A percentile compares a stretch with the other conserved stretches of the same genome.
Evolutionary conservation across 1,140 invertebrate genomes (phyloP).

Genomic region (Macrosteles quadrilineatus): DNA sequence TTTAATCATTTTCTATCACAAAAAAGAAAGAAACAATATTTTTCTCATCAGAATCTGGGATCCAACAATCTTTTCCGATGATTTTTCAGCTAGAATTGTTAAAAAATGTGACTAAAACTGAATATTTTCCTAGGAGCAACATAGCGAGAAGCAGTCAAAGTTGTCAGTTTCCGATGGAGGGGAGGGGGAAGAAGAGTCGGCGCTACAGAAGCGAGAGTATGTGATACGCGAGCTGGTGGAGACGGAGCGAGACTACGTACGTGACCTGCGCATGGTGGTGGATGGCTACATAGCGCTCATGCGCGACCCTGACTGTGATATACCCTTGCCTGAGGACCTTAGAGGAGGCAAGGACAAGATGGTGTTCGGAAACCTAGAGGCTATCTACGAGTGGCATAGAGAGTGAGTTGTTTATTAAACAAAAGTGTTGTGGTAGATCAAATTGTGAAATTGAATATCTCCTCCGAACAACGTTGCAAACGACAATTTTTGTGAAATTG

Average conservation of each 20-base stretch:
- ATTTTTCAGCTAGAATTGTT: no score
- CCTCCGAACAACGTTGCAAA: no score
- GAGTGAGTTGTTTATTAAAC: slow-evolving; percentile 87
- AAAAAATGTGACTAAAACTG: not conserved
- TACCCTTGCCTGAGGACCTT: slow-evolving; percentile 86
- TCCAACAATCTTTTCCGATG: no score
- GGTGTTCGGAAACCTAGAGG: slow-evolving; percentile 97
- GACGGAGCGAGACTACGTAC: slow-evolving; percentile 94
- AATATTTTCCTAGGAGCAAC: slow-evolving; percentile 55
- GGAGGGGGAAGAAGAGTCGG: slow-evolving; percentile 39
- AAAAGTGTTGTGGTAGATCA: no score
- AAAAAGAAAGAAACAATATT: no score
- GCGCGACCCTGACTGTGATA: slow-evolving; percentile 68
- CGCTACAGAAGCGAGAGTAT: slow-evolving; percentile 66
- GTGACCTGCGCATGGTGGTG: slow-evolving; percentile 81
- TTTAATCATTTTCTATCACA: no score
- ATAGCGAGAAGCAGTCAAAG: slow-evolving; percentile 58
- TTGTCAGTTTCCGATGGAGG: slow-evolving; percentile 41
- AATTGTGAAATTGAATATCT: no score
- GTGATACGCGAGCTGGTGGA: slow-evolving; percentile 89
- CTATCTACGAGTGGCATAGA: slow-evolving; percentile 98
- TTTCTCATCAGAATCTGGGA: no score
- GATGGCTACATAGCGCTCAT: slow-evolving; percentile 79
- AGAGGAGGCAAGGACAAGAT: slow-evolving; percentile 93
- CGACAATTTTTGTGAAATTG: no score